A percentile compares a stretch with the other conserved stretches of the same genome.
phyloP scores from a whole-genome alignment of 2,797 vertebrate species.

The Decapterus maruadsi region DNA sequence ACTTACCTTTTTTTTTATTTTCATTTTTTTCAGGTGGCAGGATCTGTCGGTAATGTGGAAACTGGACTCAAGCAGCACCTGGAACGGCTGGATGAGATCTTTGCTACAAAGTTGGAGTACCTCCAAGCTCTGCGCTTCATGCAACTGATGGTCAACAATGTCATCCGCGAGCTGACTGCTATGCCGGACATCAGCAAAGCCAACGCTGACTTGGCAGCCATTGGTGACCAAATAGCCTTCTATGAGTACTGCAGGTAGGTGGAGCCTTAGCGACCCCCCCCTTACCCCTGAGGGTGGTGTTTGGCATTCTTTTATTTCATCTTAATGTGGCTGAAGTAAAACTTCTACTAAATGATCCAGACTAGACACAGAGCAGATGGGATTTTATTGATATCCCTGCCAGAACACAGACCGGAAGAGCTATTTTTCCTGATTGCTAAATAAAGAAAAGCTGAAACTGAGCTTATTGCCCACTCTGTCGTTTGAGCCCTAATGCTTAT shows the following conservation, averaged over 20 bases:
- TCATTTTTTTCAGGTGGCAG: slow-evolving; percentile 82
- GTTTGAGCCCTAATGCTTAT: slow-evolving; percentile 37
- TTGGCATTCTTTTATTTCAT: slow-evolving; percentile 28
- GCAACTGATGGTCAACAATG: slow-evolving; percentile 87
- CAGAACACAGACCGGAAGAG: slow-evolving; percentile 60
- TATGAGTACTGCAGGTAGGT: slow-evolving; percentile 93
- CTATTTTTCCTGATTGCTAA: slow-evolving; percentile 66
- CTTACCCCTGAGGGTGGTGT: neutral
- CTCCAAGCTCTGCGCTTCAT: slow-evolving; percentile 89
- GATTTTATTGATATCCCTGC: slow-evolving; percentile 61
- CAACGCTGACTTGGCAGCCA: slow-evolving; percentile 82
- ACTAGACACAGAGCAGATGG: slow-evolving; percentile 62
- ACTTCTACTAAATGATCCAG: slow-evolving; percentile 46
- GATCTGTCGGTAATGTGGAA: slow-evolving; percentile 84
- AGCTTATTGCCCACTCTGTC: slow-evolving; percentile 53
- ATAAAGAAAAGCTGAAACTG: slow-evolving; percentile 72
- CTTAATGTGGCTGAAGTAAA: slow-evolving; percentile 38
- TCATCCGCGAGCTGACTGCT: slow-evolving; percentile 87
- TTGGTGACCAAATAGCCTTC: slow-evolving; percentile 81
- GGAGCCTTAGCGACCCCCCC: slow-evolving; percentile 5
- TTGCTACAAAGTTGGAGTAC: slow-evolving; percentile 88
- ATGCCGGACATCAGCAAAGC: slow-evolving; percentile 86
- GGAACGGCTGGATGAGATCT: slow-evolving; percentile 90
- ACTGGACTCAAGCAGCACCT: slow-evolving; percentile 89
- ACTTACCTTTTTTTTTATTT: neutral